A percentile compares a stretch with the other conserved stretches of the same genome.
phyloP scores from a whole-genome alignment of 2,113 vertebrate species.

The Neotoma lepida region DNA sequence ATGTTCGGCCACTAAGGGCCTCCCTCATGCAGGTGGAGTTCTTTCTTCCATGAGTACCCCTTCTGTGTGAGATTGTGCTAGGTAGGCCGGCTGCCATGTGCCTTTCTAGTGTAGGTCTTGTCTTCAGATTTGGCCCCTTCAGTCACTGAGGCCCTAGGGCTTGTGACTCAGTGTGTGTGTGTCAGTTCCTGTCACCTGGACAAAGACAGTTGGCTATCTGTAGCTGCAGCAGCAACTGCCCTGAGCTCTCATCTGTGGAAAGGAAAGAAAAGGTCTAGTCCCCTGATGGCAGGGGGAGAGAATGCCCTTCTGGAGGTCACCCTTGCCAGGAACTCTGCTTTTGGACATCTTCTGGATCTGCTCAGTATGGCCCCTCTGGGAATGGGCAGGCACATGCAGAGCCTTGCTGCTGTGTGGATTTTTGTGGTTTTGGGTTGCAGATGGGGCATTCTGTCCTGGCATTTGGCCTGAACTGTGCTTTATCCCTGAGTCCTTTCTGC shows the following conservation, averaged over 20 bases:
- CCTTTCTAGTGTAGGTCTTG: neutral
- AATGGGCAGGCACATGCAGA: neutral
- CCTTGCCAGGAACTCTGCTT: neutral
- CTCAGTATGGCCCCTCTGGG: neutral
- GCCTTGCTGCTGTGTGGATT: neutral
- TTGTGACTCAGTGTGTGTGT: neutral
- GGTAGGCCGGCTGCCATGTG: fast-evolving
- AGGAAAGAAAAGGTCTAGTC: neutral
- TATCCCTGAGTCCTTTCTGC: neutral
- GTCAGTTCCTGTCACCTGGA: neutral
- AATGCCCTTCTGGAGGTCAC: neutral
- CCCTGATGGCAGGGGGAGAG: neutral
- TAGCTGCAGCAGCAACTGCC: neutral
- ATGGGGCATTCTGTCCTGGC: neutral
- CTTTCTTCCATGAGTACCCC: neutral
- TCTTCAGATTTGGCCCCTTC: neutral
- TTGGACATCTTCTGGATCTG: neutral
- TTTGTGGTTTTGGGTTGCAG: neutral
- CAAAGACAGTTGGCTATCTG: neutral
- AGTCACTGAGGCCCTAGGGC: neutral
- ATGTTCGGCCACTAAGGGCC: fast-evolving
- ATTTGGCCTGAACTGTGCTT: neutral
- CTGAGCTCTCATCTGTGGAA: neutral
- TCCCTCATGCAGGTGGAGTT: fast-evolving
- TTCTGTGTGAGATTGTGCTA: neutral